Evolutionary conservation across 2,113 vertebrate genomes (phyloP).

Genomic region (Zapus hudsonius): DNA sequence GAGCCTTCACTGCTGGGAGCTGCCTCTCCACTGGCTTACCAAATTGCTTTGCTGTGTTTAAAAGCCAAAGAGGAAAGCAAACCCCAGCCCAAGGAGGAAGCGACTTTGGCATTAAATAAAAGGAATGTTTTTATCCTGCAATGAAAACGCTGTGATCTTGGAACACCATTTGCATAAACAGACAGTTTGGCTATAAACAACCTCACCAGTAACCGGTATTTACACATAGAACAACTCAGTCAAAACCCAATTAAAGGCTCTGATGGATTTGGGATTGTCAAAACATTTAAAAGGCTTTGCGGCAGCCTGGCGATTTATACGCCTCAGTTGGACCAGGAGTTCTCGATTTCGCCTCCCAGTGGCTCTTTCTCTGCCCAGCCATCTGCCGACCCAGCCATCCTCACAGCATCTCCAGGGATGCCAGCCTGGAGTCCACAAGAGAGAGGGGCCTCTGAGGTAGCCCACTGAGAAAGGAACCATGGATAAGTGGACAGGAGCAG

Average conservation of each 20-base stretch:
- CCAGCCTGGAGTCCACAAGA: background rate
- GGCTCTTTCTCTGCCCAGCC: background rate
- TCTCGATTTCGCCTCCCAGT: slow-evolving; percentile 25
- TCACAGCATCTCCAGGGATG: too few species aligned
- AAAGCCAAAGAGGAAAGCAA: slow-evolving; percentile 70
- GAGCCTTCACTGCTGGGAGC: background rate
- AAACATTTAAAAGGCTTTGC: slow-evolving; percentile 85
- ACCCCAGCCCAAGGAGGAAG: slow-evolving; percentile 74
- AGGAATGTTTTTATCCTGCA: slow-evolving; percentile 82
- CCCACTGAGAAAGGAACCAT: accelerated
- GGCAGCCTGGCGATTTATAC: slow-evolving; percentile 75
- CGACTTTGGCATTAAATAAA: slow-evolving; percentile 83
- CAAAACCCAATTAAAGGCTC: slow-evolving; percentile 88
- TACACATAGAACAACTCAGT: slow-evolving; percentile 88
- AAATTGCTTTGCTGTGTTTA: background rate
- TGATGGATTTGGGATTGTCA: slow-evolving; percentile 84
- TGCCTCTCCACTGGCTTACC: accelerated
- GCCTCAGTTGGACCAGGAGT: slow-evolving; percentile 77
- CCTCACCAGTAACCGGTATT: slow-evolving; percentile 87
- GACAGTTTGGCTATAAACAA: slow-evolving; percentile 89
- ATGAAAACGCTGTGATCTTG: slow-evolving; percentile 82
- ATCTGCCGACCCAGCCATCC: background rate
- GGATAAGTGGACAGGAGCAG: background rate
- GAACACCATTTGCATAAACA: slow-evolving; percentile 88
- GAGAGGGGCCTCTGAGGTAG: background rate